These are phyloP conservation scores for Orthochromis indermauri DNA, from an alignment of 2,113 vertebrate species.

Conservation along the genomic window DNA sequence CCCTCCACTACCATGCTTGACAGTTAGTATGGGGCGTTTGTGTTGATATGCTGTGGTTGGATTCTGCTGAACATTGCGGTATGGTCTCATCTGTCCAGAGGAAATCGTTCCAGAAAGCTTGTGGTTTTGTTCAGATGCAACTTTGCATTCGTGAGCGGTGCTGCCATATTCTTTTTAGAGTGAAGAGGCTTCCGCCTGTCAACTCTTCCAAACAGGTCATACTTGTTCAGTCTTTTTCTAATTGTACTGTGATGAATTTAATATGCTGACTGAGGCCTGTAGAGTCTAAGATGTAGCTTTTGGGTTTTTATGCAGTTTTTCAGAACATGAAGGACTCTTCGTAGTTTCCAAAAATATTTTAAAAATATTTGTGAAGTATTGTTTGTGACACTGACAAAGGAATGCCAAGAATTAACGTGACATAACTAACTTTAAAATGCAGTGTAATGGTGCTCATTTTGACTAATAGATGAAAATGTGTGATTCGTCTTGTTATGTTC, in stretches of 20 bases:
- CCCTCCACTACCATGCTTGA: neutral
- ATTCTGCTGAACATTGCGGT: neutral
- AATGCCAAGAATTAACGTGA: conserved; percentile 10
- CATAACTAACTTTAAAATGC: neutral
- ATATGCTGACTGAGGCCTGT: neutral
- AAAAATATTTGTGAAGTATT: neutral
- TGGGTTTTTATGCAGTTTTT: neutral
- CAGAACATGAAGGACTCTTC: rapidly evolving
- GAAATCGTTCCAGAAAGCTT: neutral
- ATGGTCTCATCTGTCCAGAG: neutral
- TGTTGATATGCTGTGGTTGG: neutral
- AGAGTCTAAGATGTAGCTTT: neutral
- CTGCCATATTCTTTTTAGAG: neutral
- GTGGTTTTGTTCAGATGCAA: neutral
- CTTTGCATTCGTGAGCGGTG: neutral
- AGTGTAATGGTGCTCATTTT: neutral
- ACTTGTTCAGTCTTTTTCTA: neutral
- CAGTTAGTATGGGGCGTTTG: neutral
- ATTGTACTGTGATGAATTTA: neutral
- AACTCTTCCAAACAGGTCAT: neutral
- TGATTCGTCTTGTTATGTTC: neutral
- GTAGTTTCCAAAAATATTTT: neutral
- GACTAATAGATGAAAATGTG: neutral
- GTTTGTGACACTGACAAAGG: neutral
- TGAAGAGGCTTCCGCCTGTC: neutral